Evolutionary conservation across 2,888 invertebrate genomes (phyloP).

Genomic region (Aethes cnicana): DNA sequence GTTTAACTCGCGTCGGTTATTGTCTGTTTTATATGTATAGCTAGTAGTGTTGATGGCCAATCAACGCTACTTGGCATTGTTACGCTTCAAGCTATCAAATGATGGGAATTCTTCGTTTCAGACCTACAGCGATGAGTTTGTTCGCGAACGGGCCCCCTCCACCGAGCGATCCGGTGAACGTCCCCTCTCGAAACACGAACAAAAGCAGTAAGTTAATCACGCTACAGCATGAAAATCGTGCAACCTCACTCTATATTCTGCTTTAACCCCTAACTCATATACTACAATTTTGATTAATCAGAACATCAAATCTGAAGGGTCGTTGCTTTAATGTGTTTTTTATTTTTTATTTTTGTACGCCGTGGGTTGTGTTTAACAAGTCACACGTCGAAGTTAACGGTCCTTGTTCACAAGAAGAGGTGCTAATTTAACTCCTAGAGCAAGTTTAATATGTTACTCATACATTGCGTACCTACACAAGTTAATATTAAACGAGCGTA

Average conservation of each 20-base stretch:
- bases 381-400: conserved; percentile 8
- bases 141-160: conserved; percentile 83
- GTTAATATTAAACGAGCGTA: neutral
- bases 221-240: conserved; percentile 3
- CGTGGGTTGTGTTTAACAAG: neutral
- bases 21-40: too few species aligned
- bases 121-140: conserved; percentile 85
- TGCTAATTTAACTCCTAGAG: conserved; percentile 15
- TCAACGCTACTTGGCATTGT: too few species aligned
- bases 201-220: conserved; percentile 53
- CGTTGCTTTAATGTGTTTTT: neutral
- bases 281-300: neutral
- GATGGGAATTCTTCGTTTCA: conserved; percentile 48
- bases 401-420: conserved; percentile 1
- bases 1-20: conserved; percentile 7
- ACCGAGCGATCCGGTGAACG: conserved; percentile 85
- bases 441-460: conserved; percentile 1
- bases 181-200: conserved; percentile 72
- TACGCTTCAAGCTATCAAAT: too few species aligned
- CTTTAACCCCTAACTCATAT: neutral
- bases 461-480: neutral
- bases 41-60: too few species aligned
- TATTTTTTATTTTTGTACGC: neutral
- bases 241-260: neutral
- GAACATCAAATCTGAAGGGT: conserved; percentile 3